Evolutionary conservation across 2,888 invertebrate genomes (phyloP), one percentile per base, ranked within the genome.

Genomic region (Caenorhabditis sp.): DNA sequence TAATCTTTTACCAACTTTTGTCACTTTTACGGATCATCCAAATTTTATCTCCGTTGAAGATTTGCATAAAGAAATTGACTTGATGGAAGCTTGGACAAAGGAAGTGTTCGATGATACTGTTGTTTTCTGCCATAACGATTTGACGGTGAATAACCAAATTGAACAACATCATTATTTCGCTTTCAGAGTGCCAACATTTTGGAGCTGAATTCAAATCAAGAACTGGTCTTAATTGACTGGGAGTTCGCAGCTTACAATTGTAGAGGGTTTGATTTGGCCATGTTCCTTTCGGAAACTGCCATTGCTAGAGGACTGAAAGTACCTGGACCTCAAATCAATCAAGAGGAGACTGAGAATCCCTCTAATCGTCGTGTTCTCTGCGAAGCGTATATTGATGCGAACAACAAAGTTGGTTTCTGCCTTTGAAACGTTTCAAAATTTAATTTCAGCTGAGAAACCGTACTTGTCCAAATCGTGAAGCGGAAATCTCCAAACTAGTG

Each of bases 51-150:
- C 74, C 16, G 16, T 74, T 0, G 56, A 74, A 16, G 56, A 56
- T 1, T n/a, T 74, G 28, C 16, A 26, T 2, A n/a, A 44, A 28
- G 74, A 74, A 26, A 38, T 74, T 1, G 47, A 64, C 26, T 14
- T 64, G 1, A 22, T 64, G 16, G 64, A 64, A 26, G n/a, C 16
- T 4, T 47, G 64, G 44, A 2, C 64, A 16, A 44, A 5, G 16
- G 47, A 38, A 12, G 7, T 74, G 1, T 74, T 49, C 24, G 63
- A 63, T 41, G 35, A 74, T 51, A 74, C 74, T 26, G 28, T 74
- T 6, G 74, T 74, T 35, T 74, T 56, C 28, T 19, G 64, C n/a
- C 63, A 74, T 41, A 74, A 56, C 38, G 74, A 74, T 56, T 19
- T 74, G 12, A 28, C 61, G 49, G 72, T 72, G 8, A 24, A 35